These are phyloP conservation scores for Rhea americana DNA, from an alignment of 2,113 vertebrate species.

Conservation along the genomic window DNA sequence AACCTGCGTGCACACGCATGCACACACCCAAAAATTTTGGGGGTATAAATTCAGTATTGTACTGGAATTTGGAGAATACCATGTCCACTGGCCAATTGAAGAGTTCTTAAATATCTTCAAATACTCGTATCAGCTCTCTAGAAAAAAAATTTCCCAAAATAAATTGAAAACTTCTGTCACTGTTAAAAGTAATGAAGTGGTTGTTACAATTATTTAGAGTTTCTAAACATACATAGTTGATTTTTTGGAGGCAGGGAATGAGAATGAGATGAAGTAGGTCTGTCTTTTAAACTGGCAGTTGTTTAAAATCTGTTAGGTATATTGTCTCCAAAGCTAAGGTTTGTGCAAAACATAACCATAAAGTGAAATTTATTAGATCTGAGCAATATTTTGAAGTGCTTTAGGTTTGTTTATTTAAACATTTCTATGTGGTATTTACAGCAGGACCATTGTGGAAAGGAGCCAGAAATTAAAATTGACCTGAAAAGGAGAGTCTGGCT, in stretches of 20 bases:
- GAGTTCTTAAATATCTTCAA: not conserved
- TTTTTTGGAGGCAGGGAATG: no score
- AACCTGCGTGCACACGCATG: not conserved
- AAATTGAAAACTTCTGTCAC: not conserved
- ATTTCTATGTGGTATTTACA: not conserved
- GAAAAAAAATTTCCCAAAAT: not conserved
- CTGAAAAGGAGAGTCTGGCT: not conserved
- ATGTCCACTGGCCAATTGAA: not conserved
- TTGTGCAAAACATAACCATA: not conserved
- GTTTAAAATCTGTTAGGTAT: not conserved
- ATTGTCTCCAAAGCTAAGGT: not conserved
- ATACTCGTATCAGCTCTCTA: accelerated
- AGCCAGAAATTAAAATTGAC: not conserved
- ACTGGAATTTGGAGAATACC: not conserved
- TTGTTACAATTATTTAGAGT: no score
- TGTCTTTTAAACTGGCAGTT: not conserved
- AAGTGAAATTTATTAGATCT: not conserved
- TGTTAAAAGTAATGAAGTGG: not conserved
- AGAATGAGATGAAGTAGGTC: not conserved
- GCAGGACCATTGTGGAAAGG: not conserved
- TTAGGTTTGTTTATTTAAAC: not conserved
- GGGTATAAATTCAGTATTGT: not conserved
- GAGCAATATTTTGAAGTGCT: not conserved
- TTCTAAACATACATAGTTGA: not conserved
- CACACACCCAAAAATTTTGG: no score